Conservation (phyloP, 2,888 invertebrate genomes). For the Nemotelus nigrinus region DNA sequence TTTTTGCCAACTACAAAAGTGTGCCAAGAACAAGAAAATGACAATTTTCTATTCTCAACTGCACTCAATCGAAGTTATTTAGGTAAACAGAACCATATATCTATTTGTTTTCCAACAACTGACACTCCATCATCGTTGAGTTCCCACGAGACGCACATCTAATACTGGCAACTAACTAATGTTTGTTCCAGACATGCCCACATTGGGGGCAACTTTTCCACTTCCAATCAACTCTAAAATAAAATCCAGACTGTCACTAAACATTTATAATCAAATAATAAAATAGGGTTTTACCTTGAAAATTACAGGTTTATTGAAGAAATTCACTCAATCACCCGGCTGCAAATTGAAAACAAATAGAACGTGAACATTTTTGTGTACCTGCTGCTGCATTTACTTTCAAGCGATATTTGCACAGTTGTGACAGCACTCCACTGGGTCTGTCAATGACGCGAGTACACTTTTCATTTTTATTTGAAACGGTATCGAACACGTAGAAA, state of each 20-base stretch:
- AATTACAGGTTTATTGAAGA: not conserved
- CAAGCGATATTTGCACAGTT: constrained; percentile 21
- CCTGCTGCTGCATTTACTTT: not conserved
- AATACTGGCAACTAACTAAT: too few relatives aligned
- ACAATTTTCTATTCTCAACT: too few relatives aligned
- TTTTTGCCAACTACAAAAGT: too few relatives aligned
- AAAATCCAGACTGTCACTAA: not conserved
- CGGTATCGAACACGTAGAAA: not conserved
- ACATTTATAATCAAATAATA: not conserved
- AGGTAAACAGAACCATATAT: too few relatives aligned
- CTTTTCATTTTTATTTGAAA: constrained; percentile 15
- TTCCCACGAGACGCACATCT: too few relatives aligned
- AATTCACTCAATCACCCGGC: constrained; percentile 1
- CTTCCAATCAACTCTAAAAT: constrained; percentile 10
- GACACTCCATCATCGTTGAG: too few relatives aligned
- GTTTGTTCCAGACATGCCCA: not conserved
- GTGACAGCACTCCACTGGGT: not conserved
- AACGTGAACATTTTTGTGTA: not conserved
- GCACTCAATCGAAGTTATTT: too few relatives aligned
- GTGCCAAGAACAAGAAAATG: too few relatives aligned
- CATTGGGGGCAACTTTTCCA: constrained; percentile 9
- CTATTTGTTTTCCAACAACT: too few relatives aligned
- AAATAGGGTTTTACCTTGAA: constrained; percentile 25
- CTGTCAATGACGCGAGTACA: not conserved
- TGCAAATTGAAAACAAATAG: constrained; percentile 12